Percentiles rank a stretch among this genome's conserved stretches.
These are phyloP conservation scores for Dioctria linearis DNA, from an alignment of 2,888 invertebrate genomes.

Conservation along the genomic window DNA sequence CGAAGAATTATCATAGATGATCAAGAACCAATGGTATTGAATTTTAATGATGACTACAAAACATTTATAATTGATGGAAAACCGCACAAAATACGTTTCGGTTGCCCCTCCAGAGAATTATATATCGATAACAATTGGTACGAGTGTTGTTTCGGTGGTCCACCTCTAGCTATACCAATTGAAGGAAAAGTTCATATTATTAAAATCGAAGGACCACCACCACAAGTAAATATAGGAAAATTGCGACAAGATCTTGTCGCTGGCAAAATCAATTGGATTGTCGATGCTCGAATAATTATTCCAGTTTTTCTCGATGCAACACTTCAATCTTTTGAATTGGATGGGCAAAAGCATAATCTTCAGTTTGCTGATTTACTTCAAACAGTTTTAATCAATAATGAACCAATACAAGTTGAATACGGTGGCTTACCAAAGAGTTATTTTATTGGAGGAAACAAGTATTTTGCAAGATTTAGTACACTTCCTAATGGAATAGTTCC, in stretches of 20 bases:
- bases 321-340: constrained; percentile 83
- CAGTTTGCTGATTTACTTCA: constrained; percentile 85
- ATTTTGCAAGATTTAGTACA: constrained; percentile 86
- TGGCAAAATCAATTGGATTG: constrained; percentile 87
- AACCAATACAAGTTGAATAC: constrained; percentile 84
- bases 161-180: constrained; percentile 85
- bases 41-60: constrained; percentile 80
- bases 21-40: constrained; percentile 77
- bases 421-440: constrained; percentile 88
- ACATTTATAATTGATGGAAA: constrained; percentile 82
- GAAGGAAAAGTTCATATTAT: constrained; percentile 84
- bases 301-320: constrained; percentile 89
- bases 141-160: constrained; percentile 94
- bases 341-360: constrained; percentile 81
- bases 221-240: constrained; percentile 92
- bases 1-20: constrained; percentile 84
- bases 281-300: constrained; percentile 84
- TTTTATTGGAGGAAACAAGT: constrained; percentile 80
- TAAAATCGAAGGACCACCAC: constrained; percentile 91
- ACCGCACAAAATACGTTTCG: constrained; percentile 85
- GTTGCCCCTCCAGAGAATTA: constrained; percentile 92
- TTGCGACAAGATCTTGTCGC: constrained; percentile 86
- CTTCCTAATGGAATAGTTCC: constrained; percentile 82
- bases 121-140: constrained; percentile 91
- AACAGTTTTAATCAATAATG: constrained; percentile 85